Conservation (phyloP, 2,888 invertebrate species). For the Apodemia hepburni region DNA sequence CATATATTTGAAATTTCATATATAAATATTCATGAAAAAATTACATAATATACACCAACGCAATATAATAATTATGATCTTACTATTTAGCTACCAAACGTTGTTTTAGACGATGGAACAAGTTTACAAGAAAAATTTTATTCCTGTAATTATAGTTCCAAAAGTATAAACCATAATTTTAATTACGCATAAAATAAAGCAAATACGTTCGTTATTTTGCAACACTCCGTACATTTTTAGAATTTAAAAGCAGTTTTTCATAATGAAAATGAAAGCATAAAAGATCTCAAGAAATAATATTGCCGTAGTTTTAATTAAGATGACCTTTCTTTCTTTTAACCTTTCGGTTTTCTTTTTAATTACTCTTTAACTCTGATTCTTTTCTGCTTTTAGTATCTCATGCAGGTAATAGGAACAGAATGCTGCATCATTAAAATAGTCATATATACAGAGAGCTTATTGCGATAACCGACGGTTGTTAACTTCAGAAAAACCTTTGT, state of each 20-base stretch:
- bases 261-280: conserved; percentile 15
- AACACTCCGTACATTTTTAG: conserved; percentile 8
- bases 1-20: too few relatives aligned
- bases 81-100: too few relatives aligned
- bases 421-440: not conserved
- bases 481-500: too few relatives aligned
- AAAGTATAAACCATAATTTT: not conserved
- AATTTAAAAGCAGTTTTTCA: conserved; percentile 10
- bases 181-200: not conserved
- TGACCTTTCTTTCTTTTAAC: conserved; percentile 13
- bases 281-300: conserved; percentile 12
- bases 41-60: too few relatives aligned
- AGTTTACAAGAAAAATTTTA: not conserved
- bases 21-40: too few relatives aligned
- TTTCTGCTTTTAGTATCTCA: not conserved
- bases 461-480: too few relatives aligned
- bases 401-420: not conserved
- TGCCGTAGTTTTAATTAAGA: conserved; percentile 9
- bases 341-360: conserved; percentile 8
- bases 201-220: conserved; percentile 5
- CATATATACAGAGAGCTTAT: too few relatives aligned
- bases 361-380: conserved; percentile 2
- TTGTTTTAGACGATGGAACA: too few relatives aligned
- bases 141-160: not conserved
- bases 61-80: too few relatives aligned